These are phyloP conservation scores for Heliconius sara DNA, from an alignment of 2,888 invertebrate genomes.

Conservation along the genomic window DNA sequence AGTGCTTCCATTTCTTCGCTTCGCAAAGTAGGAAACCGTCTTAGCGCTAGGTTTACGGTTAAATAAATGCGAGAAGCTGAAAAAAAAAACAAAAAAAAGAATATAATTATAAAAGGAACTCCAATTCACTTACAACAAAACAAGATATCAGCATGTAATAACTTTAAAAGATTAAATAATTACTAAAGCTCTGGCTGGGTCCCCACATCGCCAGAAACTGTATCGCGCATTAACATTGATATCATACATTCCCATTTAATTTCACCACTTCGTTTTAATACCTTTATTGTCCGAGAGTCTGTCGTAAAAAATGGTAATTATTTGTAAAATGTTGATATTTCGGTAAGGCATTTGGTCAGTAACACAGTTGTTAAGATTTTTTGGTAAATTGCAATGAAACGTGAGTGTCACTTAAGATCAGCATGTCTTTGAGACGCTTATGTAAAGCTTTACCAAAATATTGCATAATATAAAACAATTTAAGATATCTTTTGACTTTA, in stretches of 20 bases:
- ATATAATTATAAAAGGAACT: slow-evolving; percentile 4
- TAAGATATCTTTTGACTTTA: neutral
- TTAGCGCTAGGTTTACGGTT: neutral
- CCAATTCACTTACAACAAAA: neutral
- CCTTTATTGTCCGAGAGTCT: slow-evolving; percentile 29
- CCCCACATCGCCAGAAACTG: slow-evolving; percentile 48
- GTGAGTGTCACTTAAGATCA: neutral
- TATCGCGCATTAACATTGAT: slow-evolving; percentile 52
- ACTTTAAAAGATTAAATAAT: slow-evolving; percentile 14
- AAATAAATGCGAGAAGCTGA: neutral
- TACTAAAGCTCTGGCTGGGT: slow-evolving; percentile 22
- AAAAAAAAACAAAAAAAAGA: neutral
- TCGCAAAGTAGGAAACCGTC: neutral
- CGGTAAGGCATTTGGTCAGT: slow-evolving; percentile 29
- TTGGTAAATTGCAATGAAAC: neutral
- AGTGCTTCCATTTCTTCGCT: neutral
- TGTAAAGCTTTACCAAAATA: neutral
- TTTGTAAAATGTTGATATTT: slow-evolving; percentile 21
- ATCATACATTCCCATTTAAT: slow-evolving; percentile 24
- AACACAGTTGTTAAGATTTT: slow-evolving; percentile 11
- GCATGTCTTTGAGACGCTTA: neutral
- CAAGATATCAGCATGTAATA: neutral
- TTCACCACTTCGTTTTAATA: slow-evolving; percentile 42
- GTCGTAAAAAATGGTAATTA: slow-evolving; percentile 20
- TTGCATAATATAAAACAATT: neutral